Evolutionary conservation across 2,113 vertebrate genomes (phyloP).

Genomic region (Paraplagusia blochii): DNA sequence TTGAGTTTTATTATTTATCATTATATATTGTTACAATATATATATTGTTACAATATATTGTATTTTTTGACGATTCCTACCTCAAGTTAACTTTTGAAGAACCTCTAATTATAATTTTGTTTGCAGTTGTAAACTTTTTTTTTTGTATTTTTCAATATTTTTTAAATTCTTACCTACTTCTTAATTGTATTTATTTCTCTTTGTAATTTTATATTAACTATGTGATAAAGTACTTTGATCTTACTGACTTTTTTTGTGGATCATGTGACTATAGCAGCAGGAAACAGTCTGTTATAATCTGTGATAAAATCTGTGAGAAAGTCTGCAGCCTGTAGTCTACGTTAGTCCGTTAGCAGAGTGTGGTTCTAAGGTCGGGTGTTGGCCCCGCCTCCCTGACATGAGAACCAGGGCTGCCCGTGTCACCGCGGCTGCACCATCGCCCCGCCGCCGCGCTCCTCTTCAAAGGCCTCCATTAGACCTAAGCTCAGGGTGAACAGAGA

Average conservation of each 20-base stretch:
- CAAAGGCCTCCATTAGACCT: slow-evolving; percentile 77
- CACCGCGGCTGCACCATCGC: slow-evolving; percentile 52
- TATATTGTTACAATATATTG: too few species aligned
- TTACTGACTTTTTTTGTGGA: not conserved
- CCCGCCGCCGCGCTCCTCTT: slow-evolving; percentile 63
- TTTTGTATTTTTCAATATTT: too few species aligned
- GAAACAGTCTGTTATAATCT: not conserved
- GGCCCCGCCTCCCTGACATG: slow-evolving; percentile 73
- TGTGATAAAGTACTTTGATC: too few species aligned
- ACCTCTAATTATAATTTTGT: too few species aligned
- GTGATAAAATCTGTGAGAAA: slow-evolving; percentile 49
- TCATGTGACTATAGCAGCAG: not conserved
- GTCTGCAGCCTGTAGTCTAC: slow-evolving; percentile 60
- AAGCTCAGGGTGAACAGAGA: slow-evolving; percentile 74
- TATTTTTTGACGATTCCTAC: too few species aligned
- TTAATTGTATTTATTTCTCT: too few species aligned
- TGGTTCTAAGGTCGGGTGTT: slow-evolving; percentile 80
- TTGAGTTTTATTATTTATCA: too few species aligned
- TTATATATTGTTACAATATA: too few species aligned
- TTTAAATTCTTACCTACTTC: too few species aligned
- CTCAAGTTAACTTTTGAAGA: too few species aligned
- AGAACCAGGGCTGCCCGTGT: slow-evolving; percentile 74
- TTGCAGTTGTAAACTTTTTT: too few species aligned
- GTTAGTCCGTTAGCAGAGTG: slow-evolving; percentile 71
- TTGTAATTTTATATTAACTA: too few species aligned